A percentile compares a stretch with the other conserved stretches of the same genome.
Evolutionary conservation across 1,140 invertebrate genomes (phyloP).

Genomic region (Linepithema humile): DNA sequence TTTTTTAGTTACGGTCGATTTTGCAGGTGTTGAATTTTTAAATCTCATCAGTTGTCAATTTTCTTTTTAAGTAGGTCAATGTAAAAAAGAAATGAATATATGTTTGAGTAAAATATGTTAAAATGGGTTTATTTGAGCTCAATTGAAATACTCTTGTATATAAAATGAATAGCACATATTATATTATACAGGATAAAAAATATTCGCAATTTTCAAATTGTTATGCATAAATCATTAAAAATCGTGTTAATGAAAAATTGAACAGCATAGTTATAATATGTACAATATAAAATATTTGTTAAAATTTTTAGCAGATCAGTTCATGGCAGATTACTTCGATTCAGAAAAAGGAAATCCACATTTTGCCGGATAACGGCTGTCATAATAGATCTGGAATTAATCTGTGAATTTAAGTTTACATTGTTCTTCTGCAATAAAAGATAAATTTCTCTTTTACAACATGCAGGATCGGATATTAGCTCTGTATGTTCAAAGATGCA

Average conservation of each 20-base stretch:
- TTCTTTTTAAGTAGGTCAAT: neutral
- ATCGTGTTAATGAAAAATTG: slow-evolving; percentile 1
- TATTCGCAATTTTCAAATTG: slow-evolving; percentile 14
- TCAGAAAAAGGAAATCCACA: slow-evolving; percentile 12
- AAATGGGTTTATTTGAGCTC: neutral
- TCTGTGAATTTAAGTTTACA: slow-evolving; percentile 7
- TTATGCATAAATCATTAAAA: slow-evolving; percentile 41
- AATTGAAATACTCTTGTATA: neutral
- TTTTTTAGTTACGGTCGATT: too few species aligned
- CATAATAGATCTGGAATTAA: neutral
- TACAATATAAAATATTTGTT: slow-evolving; percentile 7
- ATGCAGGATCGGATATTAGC: neutral
- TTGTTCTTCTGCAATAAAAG: neutral
- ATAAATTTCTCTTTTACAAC: neutral
- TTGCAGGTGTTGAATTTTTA: slow-evolving; percentile 2
- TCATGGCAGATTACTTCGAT: neutral
- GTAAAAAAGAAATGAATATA: slow-evolving; percentile 14
- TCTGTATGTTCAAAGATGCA: slow-evolving; percentile 7
- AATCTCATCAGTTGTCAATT: neutral
- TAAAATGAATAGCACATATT: neutral
- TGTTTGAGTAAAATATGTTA: slow-evolving; percentile 19
- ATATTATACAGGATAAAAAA: neutral
- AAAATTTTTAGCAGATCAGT: neutral
- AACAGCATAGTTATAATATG: slow-evolving; percentile 2
- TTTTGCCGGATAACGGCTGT: neutral